These are phyloP conservation scores for Dryas iulia DNA, from an alignment of 1,140 invertebrate species.

Conservation along the genomic window DNA sequence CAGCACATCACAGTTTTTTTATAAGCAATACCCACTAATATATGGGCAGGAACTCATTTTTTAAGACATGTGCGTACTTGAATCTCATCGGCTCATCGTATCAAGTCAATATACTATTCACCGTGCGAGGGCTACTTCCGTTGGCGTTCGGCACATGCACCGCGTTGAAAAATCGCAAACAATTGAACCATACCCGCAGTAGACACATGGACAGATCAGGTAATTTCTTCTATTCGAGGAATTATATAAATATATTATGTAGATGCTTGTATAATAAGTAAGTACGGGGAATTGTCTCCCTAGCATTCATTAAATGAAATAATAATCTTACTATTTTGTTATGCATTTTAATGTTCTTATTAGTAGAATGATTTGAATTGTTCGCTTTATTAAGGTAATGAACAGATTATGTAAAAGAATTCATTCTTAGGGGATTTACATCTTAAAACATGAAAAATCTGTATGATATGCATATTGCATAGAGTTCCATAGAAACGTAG, in stretches of 20 bases:
- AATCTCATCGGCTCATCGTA: constrained; percentile 37
- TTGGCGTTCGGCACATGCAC: constrained; percentile 41
- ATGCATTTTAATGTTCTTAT: too few species aligned
- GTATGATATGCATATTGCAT: too few species aligned
- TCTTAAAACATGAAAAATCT: too few species aligned
- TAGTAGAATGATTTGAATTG: too few species aligned
- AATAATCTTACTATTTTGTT: too few species aligned
- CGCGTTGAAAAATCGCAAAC: constrained; percentile 50
- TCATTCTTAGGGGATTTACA: too few species aligned
- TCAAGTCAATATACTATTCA: constrained; percentile 56
- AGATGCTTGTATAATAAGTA: too few species aligned
- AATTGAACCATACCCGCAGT: constrained; percentile 20
- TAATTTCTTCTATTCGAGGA: constrained; percentile 1
- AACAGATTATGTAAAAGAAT: too few species aligned
- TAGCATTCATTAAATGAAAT: too few species aligned
- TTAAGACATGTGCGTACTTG: constrained; percentile 33
- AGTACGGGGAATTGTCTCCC: too few species aligned
- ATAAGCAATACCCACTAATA: constrained; percentile 14
- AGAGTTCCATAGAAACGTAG: too few species aligned
- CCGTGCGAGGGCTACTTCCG: constrained; percentile 53
- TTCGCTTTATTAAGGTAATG: too few species aligned
- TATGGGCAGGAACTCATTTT: constrained; percentile 46
- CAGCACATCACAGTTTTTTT: neutral
- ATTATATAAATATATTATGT: neutral
- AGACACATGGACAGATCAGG: constrained; percentile 5